phyloP scores from a whole-genome alignment of 2,888 invertebrate species.

The Liposcelis brunnea region DNA sequence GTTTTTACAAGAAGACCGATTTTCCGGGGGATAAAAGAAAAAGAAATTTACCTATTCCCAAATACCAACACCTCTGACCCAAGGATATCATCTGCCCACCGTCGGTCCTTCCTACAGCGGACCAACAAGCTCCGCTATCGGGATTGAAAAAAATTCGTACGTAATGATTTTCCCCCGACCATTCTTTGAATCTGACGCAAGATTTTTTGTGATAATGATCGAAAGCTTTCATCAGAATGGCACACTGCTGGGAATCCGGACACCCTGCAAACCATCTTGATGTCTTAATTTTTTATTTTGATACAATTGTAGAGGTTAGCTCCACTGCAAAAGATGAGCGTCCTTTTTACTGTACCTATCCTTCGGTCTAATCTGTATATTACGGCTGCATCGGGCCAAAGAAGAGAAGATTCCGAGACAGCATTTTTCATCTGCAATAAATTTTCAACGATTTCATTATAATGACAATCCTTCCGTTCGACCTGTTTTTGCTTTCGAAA shows the following conservation, averaged over 20 bases:
- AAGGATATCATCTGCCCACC: constrained; percentile 32
- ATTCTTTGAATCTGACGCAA: constrained; percentile 26
- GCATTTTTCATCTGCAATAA: constrained; percentile 18
- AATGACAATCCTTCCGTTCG: too few relatives aligned
- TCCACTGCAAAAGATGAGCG: too few relatives aligned
- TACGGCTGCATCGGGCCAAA: constrained; percentile 20
- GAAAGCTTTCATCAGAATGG: constrained; percentile 21
- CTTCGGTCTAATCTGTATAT: constrained; percentile 19
- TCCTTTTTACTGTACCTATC: constrained; percentile 18
- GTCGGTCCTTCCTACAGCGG: constrained; percentile 27
- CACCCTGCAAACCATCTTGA: constrained; percentile 17
- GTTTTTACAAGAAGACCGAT: too few relatives aligned
- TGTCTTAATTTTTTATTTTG: not conserved
- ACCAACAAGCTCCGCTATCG: constrained; percentile 21
- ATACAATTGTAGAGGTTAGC: too few relatives aligned
- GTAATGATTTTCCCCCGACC: constrained; percentile 22
- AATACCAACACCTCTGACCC: constrained; percentile 25
- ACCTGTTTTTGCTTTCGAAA: too few relatives aligned
- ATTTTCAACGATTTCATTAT: constrained; percentile 7
- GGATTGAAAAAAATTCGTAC: constrained; percentile 21
- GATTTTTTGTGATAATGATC: constrained; percentile 20
- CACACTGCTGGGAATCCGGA: constrained; percentile 20
- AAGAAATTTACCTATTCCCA: constrained; percentile 23
- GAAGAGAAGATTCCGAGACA: constrained; percentile 15
- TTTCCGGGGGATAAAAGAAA: too few relatives aligned